These are phyloP conservation scores for Colistium nudipinnis DNA, from an alignment of 2,113 vertebrate genomes.

Conservation along the genomic window DNA sequence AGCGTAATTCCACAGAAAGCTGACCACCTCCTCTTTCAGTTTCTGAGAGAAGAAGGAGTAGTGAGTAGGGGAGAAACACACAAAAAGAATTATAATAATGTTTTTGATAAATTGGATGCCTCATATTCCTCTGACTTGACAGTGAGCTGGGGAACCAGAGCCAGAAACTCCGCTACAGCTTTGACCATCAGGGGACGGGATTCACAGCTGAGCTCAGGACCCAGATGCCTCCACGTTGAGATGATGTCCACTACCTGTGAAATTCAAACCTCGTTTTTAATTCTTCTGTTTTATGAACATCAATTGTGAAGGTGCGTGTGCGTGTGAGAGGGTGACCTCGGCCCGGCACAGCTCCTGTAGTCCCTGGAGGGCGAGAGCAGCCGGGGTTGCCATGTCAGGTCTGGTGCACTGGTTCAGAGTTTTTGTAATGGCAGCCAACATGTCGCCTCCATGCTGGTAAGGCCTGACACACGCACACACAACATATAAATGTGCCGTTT, in stretches of 20 bases:
- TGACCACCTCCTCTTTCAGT: conserved; percentile 88
- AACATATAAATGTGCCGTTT: no score
- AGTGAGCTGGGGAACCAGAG: conserved; percentile 88
- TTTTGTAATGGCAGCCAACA: conserved; percentile 91
- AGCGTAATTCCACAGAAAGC: conserved; percentile 90
- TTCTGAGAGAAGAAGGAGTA: conserved; percentile 84
- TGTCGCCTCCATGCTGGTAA: conserved; percentile 95
- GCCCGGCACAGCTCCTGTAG: conserved; percentile 91
- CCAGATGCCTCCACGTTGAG: conserved; percentile 91
- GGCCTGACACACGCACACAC: conserved; percentile 80
- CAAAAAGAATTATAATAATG: not conserved
- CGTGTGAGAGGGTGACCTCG: conserved; percentile 82
- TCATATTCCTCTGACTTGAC: conserved; percentile 92
- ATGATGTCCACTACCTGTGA: conserved; percentile 92
- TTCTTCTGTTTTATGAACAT: no score
- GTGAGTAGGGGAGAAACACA: no score
- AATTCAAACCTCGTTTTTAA: not conserved
- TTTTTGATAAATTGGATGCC: conserved; percentile 70
- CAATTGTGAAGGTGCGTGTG: no score
- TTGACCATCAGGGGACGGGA: conserved; percentile 87
- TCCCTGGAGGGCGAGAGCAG: conserved; percentile 89
- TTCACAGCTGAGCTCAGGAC: conserved; percentile 87
- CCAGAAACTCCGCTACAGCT: conserved; percentile 87
- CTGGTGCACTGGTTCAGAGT: conserved; percentile 87
- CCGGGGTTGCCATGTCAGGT: conserved; percentile 88